Evolutionary conservation across 2,888 invertebrate genomes (phyloP).

Genomic region (Alentia gelatinosa): DNA sequence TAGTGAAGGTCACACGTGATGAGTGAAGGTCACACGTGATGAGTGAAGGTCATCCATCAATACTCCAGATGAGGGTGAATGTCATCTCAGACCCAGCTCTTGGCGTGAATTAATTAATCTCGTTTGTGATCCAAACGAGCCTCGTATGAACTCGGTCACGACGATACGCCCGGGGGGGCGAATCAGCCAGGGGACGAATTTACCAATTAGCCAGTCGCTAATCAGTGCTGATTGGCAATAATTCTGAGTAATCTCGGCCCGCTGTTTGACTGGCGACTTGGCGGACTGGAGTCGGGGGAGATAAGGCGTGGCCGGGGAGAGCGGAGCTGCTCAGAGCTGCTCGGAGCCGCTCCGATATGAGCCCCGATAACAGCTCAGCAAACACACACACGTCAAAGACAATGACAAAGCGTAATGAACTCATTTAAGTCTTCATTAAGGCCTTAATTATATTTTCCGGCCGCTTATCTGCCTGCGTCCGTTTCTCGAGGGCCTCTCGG

Average conservation of each 20-base stretch:
- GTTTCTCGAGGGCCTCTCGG: not conserved
- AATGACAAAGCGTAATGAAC: constrained; percentile 43
- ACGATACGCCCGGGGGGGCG: not conserved
- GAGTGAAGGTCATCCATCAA: too few species aligned
- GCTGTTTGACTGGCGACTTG: not conserved
- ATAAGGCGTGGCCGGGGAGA: not conserved
- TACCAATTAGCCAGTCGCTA: constrained; percentile 23
- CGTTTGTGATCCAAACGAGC: not conserved
- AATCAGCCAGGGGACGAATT: constrained; percentile 10
- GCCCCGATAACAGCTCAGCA: not conserved
- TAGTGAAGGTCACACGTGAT: too few species aligned
- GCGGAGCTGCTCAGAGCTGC: not conserved
- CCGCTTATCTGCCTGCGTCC: constrained; percentile 4
- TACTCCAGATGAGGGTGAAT: too few species aligned
- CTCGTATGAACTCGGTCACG: not conserved
- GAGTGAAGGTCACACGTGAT: too few species aligned
- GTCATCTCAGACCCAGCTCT: too few species aligned
- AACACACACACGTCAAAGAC: constrained; percentile 33
- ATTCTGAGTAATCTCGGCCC: constrained; percentile 25
- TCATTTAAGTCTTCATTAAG: constrained; percentile 51
- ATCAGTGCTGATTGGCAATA: constrained; percentile 36
- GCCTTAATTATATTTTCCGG: constrained; percentile 40
- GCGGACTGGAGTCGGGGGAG: not conserved
- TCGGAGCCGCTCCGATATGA: constrained; percentile 12
- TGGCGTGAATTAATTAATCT: not conserved